Evolutionary conservation across 2,113 vertebrate species (phyloP).

Genomic region (Leucosticte australis): DNA sequence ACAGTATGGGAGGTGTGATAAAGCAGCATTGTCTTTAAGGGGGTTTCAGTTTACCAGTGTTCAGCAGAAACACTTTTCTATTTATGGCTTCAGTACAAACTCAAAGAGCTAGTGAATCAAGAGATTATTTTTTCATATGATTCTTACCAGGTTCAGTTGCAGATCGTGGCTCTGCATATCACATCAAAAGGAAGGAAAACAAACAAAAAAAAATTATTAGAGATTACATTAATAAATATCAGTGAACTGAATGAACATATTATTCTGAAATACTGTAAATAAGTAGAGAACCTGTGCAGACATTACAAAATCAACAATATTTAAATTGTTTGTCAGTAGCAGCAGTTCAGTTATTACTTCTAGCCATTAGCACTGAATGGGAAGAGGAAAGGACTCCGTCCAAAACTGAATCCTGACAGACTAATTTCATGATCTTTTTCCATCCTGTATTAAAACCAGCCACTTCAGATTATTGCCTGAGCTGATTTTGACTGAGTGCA

Average conservation of each 20-base stretch:
- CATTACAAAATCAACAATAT: background rate
- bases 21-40: conserved; percentile 65
- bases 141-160: conserved; percentile 85
- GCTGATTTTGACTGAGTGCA: background rate
- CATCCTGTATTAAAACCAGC: background rate
- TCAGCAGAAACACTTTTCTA: conserved; percentile 60
- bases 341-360: background rate
- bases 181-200: conserved; percentile 33
- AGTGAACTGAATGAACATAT: background rate
- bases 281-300: background rate
- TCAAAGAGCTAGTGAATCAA: conserved; percentile 55
- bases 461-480: background rate
- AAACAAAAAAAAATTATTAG: conserved; percentile 60
- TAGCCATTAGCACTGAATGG: background rate
- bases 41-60: conserved; percentile 63
- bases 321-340: background rate
- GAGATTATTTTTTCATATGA: conserved; percentile 53
- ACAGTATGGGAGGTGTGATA: conserved; percentile 31
- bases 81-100: conserved; percentile 52
- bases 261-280: background rate
- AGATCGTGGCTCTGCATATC: conserved; percentile 80
- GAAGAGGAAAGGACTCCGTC: background rate
- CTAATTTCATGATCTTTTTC: background rate
- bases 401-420: background rate
- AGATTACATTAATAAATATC: background rate